Evolutionary conservation across 2,797 vertebrate genomes (phyloP).

Genomic region (Mormyrops boulengeri): DNA sequence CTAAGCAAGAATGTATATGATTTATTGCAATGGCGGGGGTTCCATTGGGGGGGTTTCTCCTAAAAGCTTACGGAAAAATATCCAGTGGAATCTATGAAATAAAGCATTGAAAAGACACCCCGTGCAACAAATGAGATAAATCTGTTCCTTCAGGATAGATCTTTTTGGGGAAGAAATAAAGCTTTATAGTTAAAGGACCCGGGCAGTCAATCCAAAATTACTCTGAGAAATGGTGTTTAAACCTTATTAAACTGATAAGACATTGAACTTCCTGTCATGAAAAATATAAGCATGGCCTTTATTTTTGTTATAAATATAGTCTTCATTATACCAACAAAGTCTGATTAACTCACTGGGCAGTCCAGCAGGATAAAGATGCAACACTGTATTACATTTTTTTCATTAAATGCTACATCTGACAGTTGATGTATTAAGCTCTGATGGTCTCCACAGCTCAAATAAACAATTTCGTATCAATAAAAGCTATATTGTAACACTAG

Average conservation of each 20-base stretch:
- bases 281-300: background rate
- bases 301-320: constrained; percentile 7
- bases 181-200: constrained; percentile 2
- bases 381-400: background rate
- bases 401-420: background rate
- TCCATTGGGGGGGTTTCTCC: background rate
- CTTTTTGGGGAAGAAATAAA: background rate
- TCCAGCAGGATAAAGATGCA: background rate
- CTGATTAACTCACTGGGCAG: background rate
- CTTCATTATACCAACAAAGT: background rate
- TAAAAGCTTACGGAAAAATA: background rate
- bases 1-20: constrained; percentile 23
- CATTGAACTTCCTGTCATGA: constrained; percentile 4
- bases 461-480: constrained; percentile 8
- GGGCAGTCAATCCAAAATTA: background rate
- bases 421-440: background rate
- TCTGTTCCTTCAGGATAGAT: background rate
- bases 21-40: constrained; percentile 9
- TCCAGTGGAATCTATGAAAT: background rate
- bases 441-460: background rate
- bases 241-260: constrained; percentile 25
- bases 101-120: constrained; percentile 7
- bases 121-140: constrained; percentile 12
- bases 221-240: constrained; percentile 4
- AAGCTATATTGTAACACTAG: background rate